A percentile compares a stretch with the other conserved stretches of the same genome.
These are phyloP conservation scores for Aulostomus chinensis DNA, from an alignment of 2,797 vertebrate species.

Conservation along the genomic window DNA sequence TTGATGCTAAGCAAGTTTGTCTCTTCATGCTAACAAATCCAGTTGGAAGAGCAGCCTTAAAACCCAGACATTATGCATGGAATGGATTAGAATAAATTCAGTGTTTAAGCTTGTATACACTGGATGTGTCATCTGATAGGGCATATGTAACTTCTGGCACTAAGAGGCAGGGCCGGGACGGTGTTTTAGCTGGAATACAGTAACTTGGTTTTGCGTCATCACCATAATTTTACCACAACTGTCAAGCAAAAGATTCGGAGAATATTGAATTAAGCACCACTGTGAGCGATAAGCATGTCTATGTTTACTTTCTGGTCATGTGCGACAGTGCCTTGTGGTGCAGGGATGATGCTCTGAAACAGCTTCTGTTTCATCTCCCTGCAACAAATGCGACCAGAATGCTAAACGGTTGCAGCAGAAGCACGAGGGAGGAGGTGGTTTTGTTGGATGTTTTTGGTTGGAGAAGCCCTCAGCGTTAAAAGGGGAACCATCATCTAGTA, in stretches of 20 bases:
- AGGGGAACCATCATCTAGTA: constrained; percentile 35
- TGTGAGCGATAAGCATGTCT: constrained; percentile 25
- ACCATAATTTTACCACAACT: constrained; percentile 23
- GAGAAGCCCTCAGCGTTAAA: constrained; percentile 49
- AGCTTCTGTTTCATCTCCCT: constrained; percentile 16
- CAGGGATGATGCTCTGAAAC: constrained; percentile 7
- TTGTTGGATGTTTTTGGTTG: constrained; percentile 43
- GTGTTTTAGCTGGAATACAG: constrained; percentile 34
- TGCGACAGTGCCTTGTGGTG: constrained; percentile 6
- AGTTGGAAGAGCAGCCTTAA: constrained; percentile 24
- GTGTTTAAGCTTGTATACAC: constrained; percentile 31
- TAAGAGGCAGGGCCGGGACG: constrained; percentile 8
- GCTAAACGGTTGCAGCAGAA: constrained; percentile 5
- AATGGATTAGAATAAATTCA: constrained; percentile 42
- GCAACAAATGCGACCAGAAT: constrained; percentile 1
- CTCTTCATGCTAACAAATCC: constrained; percentile 36
- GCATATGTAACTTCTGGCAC: constrained; percentile 39
- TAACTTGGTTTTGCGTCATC: constrained; percentile 12
- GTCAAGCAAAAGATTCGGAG: constrained; percentile 17
- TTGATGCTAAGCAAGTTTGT: constrained; percentile 47
- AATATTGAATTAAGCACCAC: constrained; percentile 26
- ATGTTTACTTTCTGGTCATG: constrained; percentile 26
- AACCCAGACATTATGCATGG: constrained; percentile 40
- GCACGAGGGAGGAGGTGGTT: constrained; percentile 19
- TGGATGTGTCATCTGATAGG: constrained; percentile 49